These are phyloP conservation scores for Sceloporus undulatus DNA, from an alignment of 2,113 vertebrate species.

Conservation along the genomic window DNA sequence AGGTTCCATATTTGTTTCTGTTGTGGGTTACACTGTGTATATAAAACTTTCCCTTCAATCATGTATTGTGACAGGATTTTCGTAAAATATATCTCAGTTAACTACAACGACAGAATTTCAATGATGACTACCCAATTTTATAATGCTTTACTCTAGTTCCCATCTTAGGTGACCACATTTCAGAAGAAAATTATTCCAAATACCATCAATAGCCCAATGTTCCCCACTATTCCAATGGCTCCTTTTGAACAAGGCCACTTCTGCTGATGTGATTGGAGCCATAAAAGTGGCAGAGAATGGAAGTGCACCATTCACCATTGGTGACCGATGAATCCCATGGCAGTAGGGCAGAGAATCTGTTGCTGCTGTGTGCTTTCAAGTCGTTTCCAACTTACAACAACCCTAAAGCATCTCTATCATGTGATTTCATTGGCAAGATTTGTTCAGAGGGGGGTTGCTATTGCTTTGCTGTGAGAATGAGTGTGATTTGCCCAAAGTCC, in stretches of 20 bases:
- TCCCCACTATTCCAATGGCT: neutral
- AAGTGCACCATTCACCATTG: neutral
- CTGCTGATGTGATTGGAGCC: neutral
- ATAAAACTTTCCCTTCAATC: conserved; percentile 38
- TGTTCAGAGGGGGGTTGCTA: too few relatives aligned
- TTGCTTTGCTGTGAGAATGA: too few relatives aligned
- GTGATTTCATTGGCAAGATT: too few relatives aligned
- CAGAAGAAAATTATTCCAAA: neutral
- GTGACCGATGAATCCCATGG: too few relatives aligned
- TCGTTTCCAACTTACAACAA: too few relatives aligned
- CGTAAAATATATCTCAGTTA: neutral
- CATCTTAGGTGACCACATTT: neutral
- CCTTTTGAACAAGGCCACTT: neutral
- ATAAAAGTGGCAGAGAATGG: neutral
- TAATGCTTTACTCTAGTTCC: conserved; percentile 1
- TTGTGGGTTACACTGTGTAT: conserved; percentile 34
- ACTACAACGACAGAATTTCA: neutral
- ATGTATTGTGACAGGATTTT: conserved; percentile 20
- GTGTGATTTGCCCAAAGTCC: too few relatives aligned
- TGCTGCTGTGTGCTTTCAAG: too few relatives aligned
- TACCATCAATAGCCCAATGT: neutral
- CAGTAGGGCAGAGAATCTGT: too few relatives aligned
- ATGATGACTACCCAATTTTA: neutral
- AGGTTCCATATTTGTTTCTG: conserved; percentile 52
- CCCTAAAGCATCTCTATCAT: too few relatives aligned